Base-by-base conservation (phyloP, 2,888 invertebrate genomes). In the Ashinkailepas kermadecensis region DNA sequence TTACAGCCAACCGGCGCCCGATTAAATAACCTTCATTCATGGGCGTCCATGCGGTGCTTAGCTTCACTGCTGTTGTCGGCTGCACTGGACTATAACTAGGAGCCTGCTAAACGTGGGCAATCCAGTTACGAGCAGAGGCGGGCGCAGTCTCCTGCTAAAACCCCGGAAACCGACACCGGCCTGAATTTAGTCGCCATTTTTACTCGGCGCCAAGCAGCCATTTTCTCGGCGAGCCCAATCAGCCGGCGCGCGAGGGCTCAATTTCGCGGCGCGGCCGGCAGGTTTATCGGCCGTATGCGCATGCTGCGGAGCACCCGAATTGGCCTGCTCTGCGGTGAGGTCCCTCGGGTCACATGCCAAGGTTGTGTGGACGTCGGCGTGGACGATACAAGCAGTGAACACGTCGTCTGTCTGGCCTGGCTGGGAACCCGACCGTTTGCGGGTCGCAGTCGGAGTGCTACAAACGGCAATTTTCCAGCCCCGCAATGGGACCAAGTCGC, bases 101-200 rank as follows among this genome's bases (percentile, higher is more conserved):
- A 39, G 62, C 4, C 18, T 62, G 18, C 64, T 21, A 64, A 64
- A 64, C 18, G 21, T 8, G 21, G 8, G 18, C 64, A 21, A 18
- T 64, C 21, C 13, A 64, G 13, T 21, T 18, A 21, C 65, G 23
- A 8, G n/a, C 7, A 65, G 23, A 65, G 10, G 8, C 9, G 65
- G 65, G 65, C 9, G 23, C 7, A 23, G 65, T n/a, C 18, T 18
- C 8, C 8, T 18, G 13, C 64, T 64, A 18, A 18, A 64, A 64
- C 8, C 8, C 64, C 64, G 64, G 18, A 8, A 64, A 18, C 39
- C 39, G 39, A 18, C 8, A 21, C 21, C 18, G 21, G 21, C 8
- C 64, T 12, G 23, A 23, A 65, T 65, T 65, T 65, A 23, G 65
- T 65, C 65, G 65, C n/a, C 65, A 65, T 65, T 65, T 65, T 65